These are phyloP conservation scores for Spheniscus mendiculus DNA, from an alignment of 2,113 vertebrate genomes.

Conservation along the genomic window DNA sequence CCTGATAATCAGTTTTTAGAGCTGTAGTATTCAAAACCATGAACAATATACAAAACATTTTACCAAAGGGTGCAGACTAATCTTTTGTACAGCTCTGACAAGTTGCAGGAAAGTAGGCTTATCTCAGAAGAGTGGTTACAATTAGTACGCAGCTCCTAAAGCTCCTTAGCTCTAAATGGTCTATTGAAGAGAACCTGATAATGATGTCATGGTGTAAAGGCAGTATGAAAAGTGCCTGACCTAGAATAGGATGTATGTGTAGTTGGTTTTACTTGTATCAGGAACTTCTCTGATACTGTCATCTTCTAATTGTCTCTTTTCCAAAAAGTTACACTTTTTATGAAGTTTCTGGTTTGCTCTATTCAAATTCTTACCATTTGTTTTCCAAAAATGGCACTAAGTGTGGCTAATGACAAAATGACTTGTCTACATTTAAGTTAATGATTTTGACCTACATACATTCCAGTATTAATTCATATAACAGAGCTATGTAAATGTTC, in stretches of 20 bases:
- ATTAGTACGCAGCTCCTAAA: constrained; percentile 76
- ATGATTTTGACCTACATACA: neutral
- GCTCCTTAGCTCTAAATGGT: constrained; percentile 70
- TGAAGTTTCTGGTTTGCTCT: neutral
- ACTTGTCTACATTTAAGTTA: neutral
- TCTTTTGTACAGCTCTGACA: constrained; percentile 74
- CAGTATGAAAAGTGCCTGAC: constrained; percentile 8
- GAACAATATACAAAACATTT: constrained; percentile 71
- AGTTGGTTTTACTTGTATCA: constrained; percentile 75
- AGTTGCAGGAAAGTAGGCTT: constrained; percentile 73
- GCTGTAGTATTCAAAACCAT: constrained; percentile 45
- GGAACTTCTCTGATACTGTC: constrained; percentile 56
- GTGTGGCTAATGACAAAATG: neutral
- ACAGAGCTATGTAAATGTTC: neutral
- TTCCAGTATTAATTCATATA: neutral
- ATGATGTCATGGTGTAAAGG: constrained; percentile 53
- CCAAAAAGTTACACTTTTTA: neutral
- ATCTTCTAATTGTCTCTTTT: constrained; percentile 49
- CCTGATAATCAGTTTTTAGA: constrained; percentile 71
- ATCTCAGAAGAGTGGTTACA: constrained; percentile 71
- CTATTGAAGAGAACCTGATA: constrained; percentile 73
- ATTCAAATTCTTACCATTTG: neutral
- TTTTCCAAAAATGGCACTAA: neutral
- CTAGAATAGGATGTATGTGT: constrained; percentile 76
- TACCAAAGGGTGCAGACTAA: constrained; percentile 67